These are phyloP conservation scores for Sebastes iracundus DNA, from an alignment of 2,797 vertebrate genomes.

Conservation along the genomic window DNA sequence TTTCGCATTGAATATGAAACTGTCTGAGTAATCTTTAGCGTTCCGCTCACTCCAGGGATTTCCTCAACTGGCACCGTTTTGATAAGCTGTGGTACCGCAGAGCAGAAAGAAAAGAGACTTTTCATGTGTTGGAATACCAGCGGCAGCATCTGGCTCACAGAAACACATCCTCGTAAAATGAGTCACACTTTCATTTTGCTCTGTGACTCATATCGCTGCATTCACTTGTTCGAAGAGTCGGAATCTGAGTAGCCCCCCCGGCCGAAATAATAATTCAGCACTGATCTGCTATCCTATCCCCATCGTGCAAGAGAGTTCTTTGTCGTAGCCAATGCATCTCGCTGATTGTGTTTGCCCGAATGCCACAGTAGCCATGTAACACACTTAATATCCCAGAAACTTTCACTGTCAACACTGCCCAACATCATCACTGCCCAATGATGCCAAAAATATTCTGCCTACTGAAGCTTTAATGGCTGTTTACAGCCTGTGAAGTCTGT, in stretches of 20 bases:
- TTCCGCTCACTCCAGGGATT: slow-evolving; percentile 1
- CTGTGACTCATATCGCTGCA: slow-evolving; percentile 44
- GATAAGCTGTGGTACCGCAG: neutral
- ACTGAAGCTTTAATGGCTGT: too few relatives aligned
- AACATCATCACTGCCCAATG: too few relatives aligned
- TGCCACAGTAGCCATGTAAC: neutral
- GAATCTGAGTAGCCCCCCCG: neutral
- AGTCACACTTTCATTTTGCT: slow-evolving; percentile 50
- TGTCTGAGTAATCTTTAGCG: neutral
- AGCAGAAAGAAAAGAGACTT: neutral
- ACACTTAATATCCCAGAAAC: neutral
- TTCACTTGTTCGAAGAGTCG: slow-evolving; percentile 4
- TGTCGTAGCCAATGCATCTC: neutral
- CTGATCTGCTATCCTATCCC: neutral
- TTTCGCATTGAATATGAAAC: neutral
- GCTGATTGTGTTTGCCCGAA: neutral
- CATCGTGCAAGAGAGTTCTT: neutral
- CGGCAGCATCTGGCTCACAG: slow-evolving; percentile 5
- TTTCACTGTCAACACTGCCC: neutral
- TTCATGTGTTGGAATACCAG: neutral
- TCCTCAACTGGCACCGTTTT: slow-evolving; percentile 1
- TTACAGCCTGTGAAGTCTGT: too few relatives aligned
- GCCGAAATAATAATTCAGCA: slow-evolving; percentile 32
- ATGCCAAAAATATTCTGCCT: too few relatives aligned
- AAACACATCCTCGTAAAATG: slow-evolving; percentile 46